Evolutionary conservation across 37 sponge, comb jelly and placozoan genomes (phyloP).

Genomic region (Lycopodina hypogea): DNA sequence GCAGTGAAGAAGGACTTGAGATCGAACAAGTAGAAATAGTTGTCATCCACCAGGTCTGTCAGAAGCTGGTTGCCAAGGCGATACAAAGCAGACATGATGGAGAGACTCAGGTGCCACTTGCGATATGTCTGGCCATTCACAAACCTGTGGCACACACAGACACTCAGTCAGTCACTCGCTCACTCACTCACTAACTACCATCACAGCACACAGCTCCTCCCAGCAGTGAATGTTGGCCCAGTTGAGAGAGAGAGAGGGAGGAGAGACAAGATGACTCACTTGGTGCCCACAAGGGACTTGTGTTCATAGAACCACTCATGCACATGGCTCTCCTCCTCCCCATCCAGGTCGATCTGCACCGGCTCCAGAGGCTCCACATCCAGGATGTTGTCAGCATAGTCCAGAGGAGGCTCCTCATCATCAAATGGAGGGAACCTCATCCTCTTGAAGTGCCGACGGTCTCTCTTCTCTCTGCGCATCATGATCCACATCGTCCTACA

Average conservation of each 20-base stretch:
- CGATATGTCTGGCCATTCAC: constrained; percentile 93
- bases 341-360: constrained; percentile 98
- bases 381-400: constrained; percentile 97
- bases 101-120: constrained; percentile 85
- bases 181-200: neutral
- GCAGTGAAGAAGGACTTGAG: constrained; percentile 99
- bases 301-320: constrained; percentile 98
- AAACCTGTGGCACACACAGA: constrained; percentile 29
- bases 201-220: too few species aligned
- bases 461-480: constrained; percentile 99
- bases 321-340: constrained; percentile 89
- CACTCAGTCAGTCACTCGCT: neutral
- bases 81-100: constrained; percentile 94
- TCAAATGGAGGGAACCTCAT: constrained; percentile 99
- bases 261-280: constrained; percentile 37
- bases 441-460: constrained; percentile 97
- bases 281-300: constrained; percentile 83
- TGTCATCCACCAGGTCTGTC: constrained; percentile 95
- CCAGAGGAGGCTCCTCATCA: constrained; percentile 98
- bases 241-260: neutral
- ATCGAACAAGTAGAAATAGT: constrained; percentile 98
- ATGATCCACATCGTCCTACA: constrained; percentile 97
- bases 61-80: constrained; percentile 99
- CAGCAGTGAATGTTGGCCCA: too few species aligned
- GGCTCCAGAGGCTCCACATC: constrained; percentile 99